Conservation (phyloP, 2,888 invertebrate genomes). For the Temnothorax ravouxi region DNA sequence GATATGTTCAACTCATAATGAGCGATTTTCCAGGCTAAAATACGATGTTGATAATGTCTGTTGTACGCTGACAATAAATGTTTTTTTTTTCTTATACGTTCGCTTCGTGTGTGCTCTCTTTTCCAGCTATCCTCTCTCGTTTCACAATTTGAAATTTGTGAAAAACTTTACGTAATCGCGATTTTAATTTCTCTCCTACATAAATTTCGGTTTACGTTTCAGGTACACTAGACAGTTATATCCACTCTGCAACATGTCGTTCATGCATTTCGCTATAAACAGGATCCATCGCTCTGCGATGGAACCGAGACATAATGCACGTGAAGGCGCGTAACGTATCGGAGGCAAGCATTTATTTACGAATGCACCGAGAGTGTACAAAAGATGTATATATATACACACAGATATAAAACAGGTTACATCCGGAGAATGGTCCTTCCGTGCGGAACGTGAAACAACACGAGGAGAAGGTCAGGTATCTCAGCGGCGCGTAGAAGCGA, state of each 20-base stretch:
- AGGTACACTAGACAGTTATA: not conserved
- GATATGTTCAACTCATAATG: not conserved
- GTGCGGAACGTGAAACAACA: slow-evolving; percentile 31
- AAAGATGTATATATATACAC: not conserved
- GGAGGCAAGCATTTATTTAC: slow-evolving; percentile 25
- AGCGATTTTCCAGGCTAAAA: not conserved
- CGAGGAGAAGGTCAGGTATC: not conserved
- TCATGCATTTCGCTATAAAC: not conserved
- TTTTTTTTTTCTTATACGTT: not conserved
- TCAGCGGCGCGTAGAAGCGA: slow-evolving; percentile 33
- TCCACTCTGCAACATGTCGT: not conserved
- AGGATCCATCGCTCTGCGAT: not conserved
- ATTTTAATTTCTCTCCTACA: not conserved
- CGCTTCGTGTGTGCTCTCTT: not conserved
- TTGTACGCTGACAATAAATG: not conserved
- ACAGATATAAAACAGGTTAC: slow-evolving; percentile 36
- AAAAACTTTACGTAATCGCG: not conserved
- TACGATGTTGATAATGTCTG: not conserved
- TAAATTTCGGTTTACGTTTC: slow-evolving; percentile 2
- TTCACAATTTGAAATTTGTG: not conserved
- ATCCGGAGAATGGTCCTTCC: not conserved
- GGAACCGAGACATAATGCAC: not conserved
- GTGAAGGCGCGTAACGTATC: slow-evolving; percentile 13
- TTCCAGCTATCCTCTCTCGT: not conserved
- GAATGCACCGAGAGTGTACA: slow-evolving; percentile 6